Evolutionary conservation across 2,888 invertebrate genomes (phyloP), one percentile per base, ranked within the genome.

Genomic region (Dasysyrphus albostriatus): DNA sequence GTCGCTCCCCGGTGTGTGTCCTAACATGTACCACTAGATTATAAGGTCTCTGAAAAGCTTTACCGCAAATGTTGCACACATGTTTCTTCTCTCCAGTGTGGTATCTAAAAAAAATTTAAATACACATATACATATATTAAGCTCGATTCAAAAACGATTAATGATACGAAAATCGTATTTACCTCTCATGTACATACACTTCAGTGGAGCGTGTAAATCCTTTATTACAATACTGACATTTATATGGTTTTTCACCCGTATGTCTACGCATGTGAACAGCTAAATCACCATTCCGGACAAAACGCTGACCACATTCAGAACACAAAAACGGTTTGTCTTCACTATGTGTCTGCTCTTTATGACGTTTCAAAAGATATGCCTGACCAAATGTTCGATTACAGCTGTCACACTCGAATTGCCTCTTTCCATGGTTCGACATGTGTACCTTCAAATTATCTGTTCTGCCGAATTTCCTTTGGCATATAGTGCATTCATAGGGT

Each of bases 161-260:
- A 5, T 14, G 1, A 32, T n/a, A 3, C 54, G 9, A 49, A 54
- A 65, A 54, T 4, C 16, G 19, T n/a, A 88, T 89, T 88, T 93
- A 94, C 89, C 94, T 91, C 90, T 94, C 94, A 88, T 94, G 94
- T 1, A 94, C 94, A 77, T 94, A 94, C 19, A 94, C 91, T 91
- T 94, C 94, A 4, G 94, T 94, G 14, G 94, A 94, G 42, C 94
- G 91, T 6, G 94, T 94, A 89, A 94, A 94, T 61, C 93, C 94
- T 91, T 94, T 94, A 67, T 93, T 93, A 88, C 94, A 94, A 89
- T 92, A 94, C 88, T 93, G 93, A 89, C 94, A 94, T 89, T 94
- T 94, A 89, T 94, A 94, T 0, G 94, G 94, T 89, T 94, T 94
- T 88, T 94, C 94, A 9, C 94, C 94, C 2, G 94, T 93, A 90